Evolutionary conservation across 2,113 vertebrate genomes (phyloP).

Genomic region (Boleophthalmus pectinirostris): DNA sequence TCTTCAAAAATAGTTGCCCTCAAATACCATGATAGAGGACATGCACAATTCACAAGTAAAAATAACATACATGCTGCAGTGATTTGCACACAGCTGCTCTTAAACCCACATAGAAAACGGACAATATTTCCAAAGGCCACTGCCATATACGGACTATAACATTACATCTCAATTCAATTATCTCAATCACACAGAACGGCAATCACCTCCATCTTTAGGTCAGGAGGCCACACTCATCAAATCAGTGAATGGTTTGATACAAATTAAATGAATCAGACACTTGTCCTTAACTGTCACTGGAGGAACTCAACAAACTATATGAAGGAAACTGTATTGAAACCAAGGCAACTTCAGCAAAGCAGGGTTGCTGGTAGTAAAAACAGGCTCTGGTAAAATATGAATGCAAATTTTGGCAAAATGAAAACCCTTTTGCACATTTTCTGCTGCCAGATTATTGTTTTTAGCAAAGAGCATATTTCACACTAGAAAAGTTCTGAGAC

Average conservation of each 20-base stretch:
- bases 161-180: conserved; percentile 10
- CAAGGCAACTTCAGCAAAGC: not conserved
- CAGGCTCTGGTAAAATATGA: not conserved
- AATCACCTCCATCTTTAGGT: not conserved
- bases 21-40: conserved; percentile 43
- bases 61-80: conserved; percentile 18
- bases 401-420: not conserved
- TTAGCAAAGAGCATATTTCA: not conserved
- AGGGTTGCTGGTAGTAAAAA: not conserved
- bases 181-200: not conserved
- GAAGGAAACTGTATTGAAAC: not conserved
- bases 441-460: not conserved
- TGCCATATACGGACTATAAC: not conserved
- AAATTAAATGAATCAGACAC: conserved; percentile 1
- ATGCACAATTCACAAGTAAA: conserved; percentile 37
- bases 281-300: conserved; percentile 6
- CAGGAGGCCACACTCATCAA: conserved; percentile 3
- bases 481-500: not conserved
- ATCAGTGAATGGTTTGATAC: conserved; percentile 1
- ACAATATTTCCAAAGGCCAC: not conserved
- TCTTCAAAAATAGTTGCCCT: conserved; percentile 64
- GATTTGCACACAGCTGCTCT: conserved; percentile 13
- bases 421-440: not conserved
- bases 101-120: not conserved
- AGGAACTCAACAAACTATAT: not conserved